phyloP scores from a whole-genome alignment of 2,113 vertebrate genomes.

The Prunella himalayana region DNA sequence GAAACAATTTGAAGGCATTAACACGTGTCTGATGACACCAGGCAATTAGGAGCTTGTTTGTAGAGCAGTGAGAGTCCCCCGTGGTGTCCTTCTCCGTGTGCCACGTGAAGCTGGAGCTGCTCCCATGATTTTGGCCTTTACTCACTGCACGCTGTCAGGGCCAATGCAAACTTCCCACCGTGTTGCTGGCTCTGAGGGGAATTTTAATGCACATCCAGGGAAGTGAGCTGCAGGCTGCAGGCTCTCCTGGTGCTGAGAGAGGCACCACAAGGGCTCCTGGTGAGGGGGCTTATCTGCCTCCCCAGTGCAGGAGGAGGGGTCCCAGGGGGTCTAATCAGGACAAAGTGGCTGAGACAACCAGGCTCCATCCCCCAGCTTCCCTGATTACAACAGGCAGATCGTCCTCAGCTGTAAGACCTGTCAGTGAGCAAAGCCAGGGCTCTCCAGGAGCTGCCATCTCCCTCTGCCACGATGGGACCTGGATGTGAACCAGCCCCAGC shows the following conservation, averaged over 20 bases:
- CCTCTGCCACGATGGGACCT: accelerated
- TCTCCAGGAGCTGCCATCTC: neutral
- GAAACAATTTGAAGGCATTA: neutral
- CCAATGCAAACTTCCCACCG: accelerated
- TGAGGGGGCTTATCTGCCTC: neutral
- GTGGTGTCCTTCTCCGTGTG: neutral
- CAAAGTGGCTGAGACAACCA: accelerated
- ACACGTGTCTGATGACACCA: accelerated
- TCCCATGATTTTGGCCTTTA: neutral
- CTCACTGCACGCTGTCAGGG: accelerated
- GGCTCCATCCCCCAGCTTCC: neutral
- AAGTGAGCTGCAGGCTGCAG: neutral
- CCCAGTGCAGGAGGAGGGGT: neutral
- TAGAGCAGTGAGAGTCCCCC: neutral
- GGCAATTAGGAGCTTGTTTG: neutral
- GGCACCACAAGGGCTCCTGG: neutral
- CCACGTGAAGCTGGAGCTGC: neutral
- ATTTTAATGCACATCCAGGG: neutral
- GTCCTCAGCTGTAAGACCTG: neutral
- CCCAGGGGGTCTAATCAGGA: neutral
- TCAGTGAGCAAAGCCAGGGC: neutral
- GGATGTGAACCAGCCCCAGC: neutral
- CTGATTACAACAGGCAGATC: neutral
- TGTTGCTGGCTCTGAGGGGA: neutral
- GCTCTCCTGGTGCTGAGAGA: neutral